Conservation (phyloP, 2,888 invertebrate genomes). For the Ypsolopha sequella region DNA sequence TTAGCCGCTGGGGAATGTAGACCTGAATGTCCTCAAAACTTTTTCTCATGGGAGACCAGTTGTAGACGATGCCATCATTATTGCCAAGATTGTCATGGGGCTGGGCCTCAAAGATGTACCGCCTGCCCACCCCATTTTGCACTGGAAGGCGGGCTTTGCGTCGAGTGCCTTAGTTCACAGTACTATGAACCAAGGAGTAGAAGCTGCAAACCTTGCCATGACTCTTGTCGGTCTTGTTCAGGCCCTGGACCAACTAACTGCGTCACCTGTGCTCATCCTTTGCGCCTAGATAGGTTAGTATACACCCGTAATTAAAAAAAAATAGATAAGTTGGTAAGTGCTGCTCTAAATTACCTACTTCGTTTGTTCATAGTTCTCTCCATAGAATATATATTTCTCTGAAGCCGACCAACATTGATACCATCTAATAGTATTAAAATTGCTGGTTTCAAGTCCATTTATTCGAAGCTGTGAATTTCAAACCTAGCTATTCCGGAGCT, state of each 20-base stretch:
- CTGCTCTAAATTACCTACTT: too few species aligned
- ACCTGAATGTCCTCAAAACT: constrained; percentile 86
- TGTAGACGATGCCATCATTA: constrained; percentile 92
- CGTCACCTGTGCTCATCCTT: constrained; percentile 76
- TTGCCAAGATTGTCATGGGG: constrained; percentile 88
- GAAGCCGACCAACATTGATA: too few species aligned
- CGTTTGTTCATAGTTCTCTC: too few species aligned
- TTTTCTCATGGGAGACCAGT: constrained; percentile 84
- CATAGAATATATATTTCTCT: too few species aligned
- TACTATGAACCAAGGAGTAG: constrained; percentile 79
- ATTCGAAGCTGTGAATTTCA: too few species aligned
- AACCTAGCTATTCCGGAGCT: too few species aligned
- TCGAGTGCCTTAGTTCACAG: constrained; percentile 81
- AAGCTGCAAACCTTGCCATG: constrained; percentile 78
- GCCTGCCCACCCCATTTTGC: constrained; percentile 80
- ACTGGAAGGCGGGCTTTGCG: constrained; percentile 78
- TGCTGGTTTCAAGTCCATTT: too few species aligned
- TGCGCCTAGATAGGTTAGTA: constrained; percentile 74
- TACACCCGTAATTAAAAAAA: too few species aligned
- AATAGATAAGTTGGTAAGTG: too few species aligned
- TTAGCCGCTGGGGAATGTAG: constrained; percentile 86
- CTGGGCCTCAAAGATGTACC: constrained; percentile 80
- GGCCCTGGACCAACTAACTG: constrained; percentile 81
- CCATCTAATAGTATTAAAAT: too few species aligned
- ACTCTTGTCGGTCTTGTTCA: constrained; percentile 77